phyloP scores from a whole-genome alignment of 1,140 invertebrate species.

The Anastatus disparis region DNA sequence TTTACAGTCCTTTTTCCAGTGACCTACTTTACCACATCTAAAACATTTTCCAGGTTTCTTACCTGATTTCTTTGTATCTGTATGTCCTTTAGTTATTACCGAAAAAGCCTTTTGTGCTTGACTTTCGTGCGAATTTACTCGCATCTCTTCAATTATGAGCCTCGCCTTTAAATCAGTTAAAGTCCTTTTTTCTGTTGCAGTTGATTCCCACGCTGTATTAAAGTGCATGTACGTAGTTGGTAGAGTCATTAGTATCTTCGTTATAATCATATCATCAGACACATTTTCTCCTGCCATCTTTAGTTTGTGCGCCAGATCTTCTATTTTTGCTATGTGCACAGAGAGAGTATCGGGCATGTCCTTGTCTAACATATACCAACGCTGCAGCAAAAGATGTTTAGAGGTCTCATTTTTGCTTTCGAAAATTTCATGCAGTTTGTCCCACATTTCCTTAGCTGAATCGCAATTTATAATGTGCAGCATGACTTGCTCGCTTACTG shows the following conservation, averaged over 20 bases:
- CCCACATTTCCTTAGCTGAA: constrained; percentile 52
- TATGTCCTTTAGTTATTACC: neutral
- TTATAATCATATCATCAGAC: constrained; percentile 48
- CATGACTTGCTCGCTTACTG: constrained; percentile 43
- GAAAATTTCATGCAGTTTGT: constrained; percentile 51
- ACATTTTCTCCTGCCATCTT: constrained; percentile 44
- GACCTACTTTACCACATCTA: no score
- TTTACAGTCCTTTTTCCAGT: neutral
- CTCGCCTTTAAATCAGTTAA: constrained; percentile 38
- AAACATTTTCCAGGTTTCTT: no score
- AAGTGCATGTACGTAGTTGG: constrained; percentile 50
- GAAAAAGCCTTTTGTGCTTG: neutral
- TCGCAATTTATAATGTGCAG: constrained; percentile 51
- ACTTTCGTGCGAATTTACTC: constrained; percentile 21
- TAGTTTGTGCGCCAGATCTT: constrained; percentile 46
- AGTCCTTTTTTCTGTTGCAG: constrained; percentile 43
- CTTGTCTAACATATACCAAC: constrained; percentile 50
- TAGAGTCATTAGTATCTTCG: constrained; percentile 51
- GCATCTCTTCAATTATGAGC: no score
- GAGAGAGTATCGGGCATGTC: constrained; percentile 40
- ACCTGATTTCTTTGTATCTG: neutral
- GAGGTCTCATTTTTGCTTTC: constrained; percentile 51
- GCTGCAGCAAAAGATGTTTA: constrained; percentile 48
- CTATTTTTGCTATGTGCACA: constrained; percentile 49
- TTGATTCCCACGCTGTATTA: constrained; percentile 55